Conservation (phyloP, 30 jellyfish, hydroid and myxozoan species). For the Rhopilema esculentum region DNA sequence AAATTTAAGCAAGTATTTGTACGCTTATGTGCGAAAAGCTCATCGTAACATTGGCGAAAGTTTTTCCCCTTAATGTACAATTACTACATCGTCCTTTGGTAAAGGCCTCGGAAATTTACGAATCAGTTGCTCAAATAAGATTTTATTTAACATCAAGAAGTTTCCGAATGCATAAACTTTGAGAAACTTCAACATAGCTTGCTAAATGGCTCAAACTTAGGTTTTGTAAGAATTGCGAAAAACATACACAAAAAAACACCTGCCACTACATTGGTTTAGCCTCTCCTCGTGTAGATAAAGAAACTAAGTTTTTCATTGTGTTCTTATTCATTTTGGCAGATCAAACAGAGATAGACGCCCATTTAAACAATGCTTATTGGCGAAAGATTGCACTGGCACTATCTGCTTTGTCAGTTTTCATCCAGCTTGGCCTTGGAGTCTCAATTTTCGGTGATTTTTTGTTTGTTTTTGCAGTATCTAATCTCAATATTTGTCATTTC, state of each 20-base stretch:
- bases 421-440: conserved; percentile 32
- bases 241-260: background rate
- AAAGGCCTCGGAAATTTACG: too few relatives aligned
- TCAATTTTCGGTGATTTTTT: conserved; percentile 1
- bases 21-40: too few relatives aligned
- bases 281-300: background rate
- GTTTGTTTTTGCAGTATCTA: background rate
- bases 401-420: background rate
- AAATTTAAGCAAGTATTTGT: too few relatives aligned
- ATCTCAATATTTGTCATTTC: too few relatives aligned
- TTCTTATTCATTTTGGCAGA: background rate
- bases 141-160: too few relatives aligned
- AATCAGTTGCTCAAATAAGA: too few relatives aligned
- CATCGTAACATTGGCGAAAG: too few relatives aligned
- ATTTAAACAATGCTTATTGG: background rate
- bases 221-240: background rate
- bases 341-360: background rate
- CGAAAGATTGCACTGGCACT: background rate
- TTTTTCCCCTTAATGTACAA: too few relatives aligned
- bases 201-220: too few relatives aligned
- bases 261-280: background rate
- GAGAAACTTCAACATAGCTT: too few relatives aligned
- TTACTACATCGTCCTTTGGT: too few relatives aligned
- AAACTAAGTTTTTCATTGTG: background rate
- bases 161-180: too few relatives aligned